Evolutionary conservation across 2,113 vertebrate genomes (phyloP), one percentile per base, ranked within the genome.

Genomic region (Micronisus gabar): DNA sequence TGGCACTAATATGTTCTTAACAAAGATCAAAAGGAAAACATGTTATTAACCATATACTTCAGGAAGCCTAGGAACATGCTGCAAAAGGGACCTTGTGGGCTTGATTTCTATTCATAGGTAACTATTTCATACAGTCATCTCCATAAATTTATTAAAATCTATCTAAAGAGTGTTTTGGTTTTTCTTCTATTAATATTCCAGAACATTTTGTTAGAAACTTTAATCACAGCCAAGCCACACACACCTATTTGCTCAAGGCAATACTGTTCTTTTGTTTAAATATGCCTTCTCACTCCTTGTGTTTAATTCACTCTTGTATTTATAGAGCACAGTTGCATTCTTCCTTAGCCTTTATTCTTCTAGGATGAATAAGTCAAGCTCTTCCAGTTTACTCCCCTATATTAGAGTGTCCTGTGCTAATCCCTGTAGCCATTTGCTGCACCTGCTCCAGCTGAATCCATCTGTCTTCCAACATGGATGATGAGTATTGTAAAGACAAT

Each of bases 361-460:
- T 41, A 53, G 81, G 58, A 72, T 4, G 1, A 80, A 34, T 53
- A 84, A 84, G 29, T 50, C 56, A 85, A 88, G 43, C 80, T 62
- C 67, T 80, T 55, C 36, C 55, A 86, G 67, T 86, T 90, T 83
- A 59, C 62, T 87, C 48, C 63, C 48, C 27, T 38, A 29, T 71
- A 47, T 58, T 45, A 40, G 43, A 62, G 38, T 62, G 45, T 41
- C n/a, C 71, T 32, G 15, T 62, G 58, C 70, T 86, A 80, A 90
- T 88, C 43, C 52, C 78, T 53, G n/a, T 27, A 75, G 61, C 65
- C 3, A 1, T 73, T 63, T 18, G 15, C 36, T 75, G 62, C 95
- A 96, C 79, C 92, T 94, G 96, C 85, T 86, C 79, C 96, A 93
- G 90, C 63, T 93, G 81, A 82, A 85, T 52, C 52, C 52, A 22